Base-by-base conservation (phyloP, 2,888 invertebrate genomes). In the Poecilus cupreus region DNA sequence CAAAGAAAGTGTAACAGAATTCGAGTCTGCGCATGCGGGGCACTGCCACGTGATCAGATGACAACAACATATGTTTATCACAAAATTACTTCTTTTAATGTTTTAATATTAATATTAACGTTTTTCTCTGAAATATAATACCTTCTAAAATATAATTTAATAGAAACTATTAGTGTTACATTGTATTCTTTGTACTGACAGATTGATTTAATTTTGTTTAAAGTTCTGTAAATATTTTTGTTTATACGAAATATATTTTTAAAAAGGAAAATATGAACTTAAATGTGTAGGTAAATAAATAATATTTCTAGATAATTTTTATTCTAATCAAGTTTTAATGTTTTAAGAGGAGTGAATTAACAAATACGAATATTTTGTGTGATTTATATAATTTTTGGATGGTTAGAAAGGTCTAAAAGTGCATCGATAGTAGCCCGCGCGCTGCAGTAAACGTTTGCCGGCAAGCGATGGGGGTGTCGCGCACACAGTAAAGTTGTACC, bases 391-490 rank as follows among this genome's bases (percentile, higher is more conserved):
- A 26, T 26, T 60, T 60, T 60, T n/a, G 24, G 3, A 0, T 4
- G 11, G 3, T 2, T 10, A 22, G 24, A 10, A 18, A 60, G 13
- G 76, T 13, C 11, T 10, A 60, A 39, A 72, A 72, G 13, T 22
- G 43, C 43, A 24, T 22, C 49, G 16, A 46, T 10, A 39, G n/a
- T 43, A 18, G 82, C 16, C 82, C 82, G 82, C 64, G 32, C 24
- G 13, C 20, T 46, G 68, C 49, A 60, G 49, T 22, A 39, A 18
- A 8, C 39, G 68, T 20, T 60, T 68, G 39, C 32, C 82, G 82
- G 79, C 60, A 60, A 79, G 43, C 75, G 82, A 64, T 18, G 49
- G 60, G 82, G 75, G 75, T 74, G 70, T 64, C 54, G 82, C 82
- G 72, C 68, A 75, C 74, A 64, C 72, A 49, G 13, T 46, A 13